A percentile compares a stretch with the other conserved stretches of the same genome.
Conservation (phyloP, 2,888 invertebrate species). For the Notodonta ziczac region DNA sequence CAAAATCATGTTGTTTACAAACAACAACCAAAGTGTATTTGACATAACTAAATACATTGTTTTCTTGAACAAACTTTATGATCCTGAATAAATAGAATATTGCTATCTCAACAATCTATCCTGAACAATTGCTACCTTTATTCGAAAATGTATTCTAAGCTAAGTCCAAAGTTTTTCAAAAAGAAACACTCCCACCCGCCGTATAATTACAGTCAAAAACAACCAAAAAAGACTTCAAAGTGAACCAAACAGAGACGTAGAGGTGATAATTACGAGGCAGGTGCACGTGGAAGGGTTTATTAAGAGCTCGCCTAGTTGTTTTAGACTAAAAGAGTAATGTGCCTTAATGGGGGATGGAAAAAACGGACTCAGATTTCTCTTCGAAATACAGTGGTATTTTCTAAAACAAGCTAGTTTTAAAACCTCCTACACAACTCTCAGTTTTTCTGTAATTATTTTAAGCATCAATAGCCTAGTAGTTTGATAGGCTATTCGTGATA, state of each 20-base stretch:
- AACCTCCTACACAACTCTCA: too few species aligned
- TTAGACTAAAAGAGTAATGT: constrained; percentile 13
- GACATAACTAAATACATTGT: too few species aligned
- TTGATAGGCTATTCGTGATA: too few species aligned
- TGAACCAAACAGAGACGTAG: constrained; percentile 23
- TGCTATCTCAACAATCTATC: too few species aligned
- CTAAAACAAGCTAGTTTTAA: not conserved
- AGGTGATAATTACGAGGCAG: constrained; percentile 28
- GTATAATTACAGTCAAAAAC: constrained; percentile 28
- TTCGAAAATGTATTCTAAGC: not conserved
- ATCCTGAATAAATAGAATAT: too few species aligned
- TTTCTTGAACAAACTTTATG: too few species aligned
- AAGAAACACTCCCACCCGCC: not conserved
- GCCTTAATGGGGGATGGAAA: not conserved
- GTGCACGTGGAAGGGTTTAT: constrained; percentile 14
- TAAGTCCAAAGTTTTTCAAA: not conserved
- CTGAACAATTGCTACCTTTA: too few species aligned
- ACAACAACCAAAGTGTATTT: too few species aligned
- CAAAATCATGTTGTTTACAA: too few species aligned
- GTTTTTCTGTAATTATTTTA: too few species aligned
- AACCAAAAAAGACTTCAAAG: constrained; percentile 13
- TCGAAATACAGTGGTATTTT: not conserved
- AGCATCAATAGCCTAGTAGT: too few species aligned
- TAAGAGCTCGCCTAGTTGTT: constrained; percentile 10
- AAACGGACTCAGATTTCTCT: not conserved